A percentile compares a stretch with the other conserved stretches of the same genome.
phyloP scores from a whole-genome alignment of 1,140 invertebrate species.

The Spodoptera frugiperda region DNA sequence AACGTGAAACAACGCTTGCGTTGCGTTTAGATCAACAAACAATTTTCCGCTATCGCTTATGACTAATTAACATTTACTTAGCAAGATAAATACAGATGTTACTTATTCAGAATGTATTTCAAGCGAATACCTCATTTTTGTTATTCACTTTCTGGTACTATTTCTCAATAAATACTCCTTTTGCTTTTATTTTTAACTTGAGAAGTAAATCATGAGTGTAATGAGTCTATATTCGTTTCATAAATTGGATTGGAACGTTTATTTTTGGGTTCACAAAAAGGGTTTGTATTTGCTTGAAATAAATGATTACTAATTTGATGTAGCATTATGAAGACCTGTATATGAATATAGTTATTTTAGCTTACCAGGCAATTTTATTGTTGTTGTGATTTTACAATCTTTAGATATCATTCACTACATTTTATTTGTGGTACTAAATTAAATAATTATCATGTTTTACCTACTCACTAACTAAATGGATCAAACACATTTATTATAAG shows the following conservation, averaged over 20 bases:
- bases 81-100: constrained; percentile 11
- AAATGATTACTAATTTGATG: not conserved
- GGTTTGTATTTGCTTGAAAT: not conserved
- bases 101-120: constrained; percentile 11
- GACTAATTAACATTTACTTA: not conserved
- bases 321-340: not conserved
- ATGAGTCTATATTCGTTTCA: constrained; percentile 2
- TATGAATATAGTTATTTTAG: too few species aligned
- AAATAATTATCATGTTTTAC: too few species aligned
- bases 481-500: too few species aligned
- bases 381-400: too few species aligned
- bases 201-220: constrained; percentile 14
- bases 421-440: too few species aligned
- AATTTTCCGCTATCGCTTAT: constrained; percentile 19
- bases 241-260: not conserved
- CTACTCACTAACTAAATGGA: too few species aligned
- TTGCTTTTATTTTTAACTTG: not conserved
- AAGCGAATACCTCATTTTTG: constrained; percentile 10
- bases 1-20: too few species aligned
- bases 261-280: not conserved
- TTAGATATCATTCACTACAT: too few species aligned
- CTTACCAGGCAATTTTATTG: too few species aligned
- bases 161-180: not conserved
- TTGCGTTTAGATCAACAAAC: not conserved
- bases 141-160: constrained; percentile 3